Percentiles rank a stretch among this genome's conserved stretches.
These are phyloP conservation scores for Sternotherus odoratus DNA, from an alignment of 2,797 vertebrate genomes.

Conservation along the genomic window DNA sequence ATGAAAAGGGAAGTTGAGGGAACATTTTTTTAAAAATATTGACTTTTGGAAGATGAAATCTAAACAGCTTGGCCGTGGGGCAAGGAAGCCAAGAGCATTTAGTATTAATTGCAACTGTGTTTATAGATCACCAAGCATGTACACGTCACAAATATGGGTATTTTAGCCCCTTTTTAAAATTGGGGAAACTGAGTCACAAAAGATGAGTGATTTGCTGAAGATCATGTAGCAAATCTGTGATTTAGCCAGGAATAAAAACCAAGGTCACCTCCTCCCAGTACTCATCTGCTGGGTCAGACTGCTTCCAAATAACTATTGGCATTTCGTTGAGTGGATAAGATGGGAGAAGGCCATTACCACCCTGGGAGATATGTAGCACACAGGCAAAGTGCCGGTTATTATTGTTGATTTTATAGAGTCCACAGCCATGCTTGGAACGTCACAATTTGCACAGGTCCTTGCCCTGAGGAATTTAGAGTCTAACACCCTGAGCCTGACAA, in stretches of 20 bases:
- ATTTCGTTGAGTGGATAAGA: background rate
- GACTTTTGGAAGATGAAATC: slow-evolving; percentile 14
- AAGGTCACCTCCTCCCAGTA: too few species aligned
- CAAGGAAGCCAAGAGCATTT: accelerated
- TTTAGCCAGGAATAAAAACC: background rate
- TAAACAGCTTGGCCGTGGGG: background rate
- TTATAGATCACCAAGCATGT: background rate
- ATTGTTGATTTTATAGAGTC: background rate
- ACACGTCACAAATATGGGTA: background rate
- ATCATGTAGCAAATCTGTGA: background rate
- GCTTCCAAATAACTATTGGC: background rate
- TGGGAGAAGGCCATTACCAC: background rate
- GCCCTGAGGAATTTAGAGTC: background rate
- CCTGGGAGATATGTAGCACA: background rate
- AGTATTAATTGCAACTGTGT: background rate
- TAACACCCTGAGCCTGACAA: background rate
- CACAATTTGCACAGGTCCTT: background rate
- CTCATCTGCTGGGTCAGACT: background rate
- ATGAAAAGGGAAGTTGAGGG: background rate
- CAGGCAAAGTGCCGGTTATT: background rate
- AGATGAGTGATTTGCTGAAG: background rate
- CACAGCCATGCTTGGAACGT: background rate
- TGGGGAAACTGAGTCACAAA: background rate
- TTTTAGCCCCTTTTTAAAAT: background rate
- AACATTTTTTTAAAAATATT: background rate